Base-by-base conservation (phyloP, 2,888 invertebrate genomes). In the Criorhina ranunculi region DNA sequence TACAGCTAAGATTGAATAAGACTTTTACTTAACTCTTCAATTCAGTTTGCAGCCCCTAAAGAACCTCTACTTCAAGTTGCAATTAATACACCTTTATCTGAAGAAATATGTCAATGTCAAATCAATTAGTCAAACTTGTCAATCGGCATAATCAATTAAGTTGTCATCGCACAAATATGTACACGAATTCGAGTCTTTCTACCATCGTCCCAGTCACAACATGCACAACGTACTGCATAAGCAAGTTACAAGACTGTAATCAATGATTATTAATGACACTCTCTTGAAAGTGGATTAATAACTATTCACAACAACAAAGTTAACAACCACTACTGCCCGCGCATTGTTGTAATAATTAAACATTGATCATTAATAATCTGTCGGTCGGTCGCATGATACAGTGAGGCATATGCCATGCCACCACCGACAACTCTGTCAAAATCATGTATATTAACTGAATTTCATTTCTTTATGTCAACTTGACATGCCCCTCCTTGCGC, bases 401-500 rank as follows among this genome's bases (percentile, higher is more conserved):
- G 37, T 51, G 40, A 53, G 60, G n/a, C n/a, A n/a, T n/a, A n/a
- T n/a, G n/a, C 12, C 33, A 35, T 49, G 53, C 42, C 44, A 64
- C 75, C 40, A 53, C 55, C 46, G 46, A 64, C 75, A 64, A 55
- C 55, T 55, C 53, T 64, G 75, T 55, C 64, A 75, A 62, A 75
- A 62, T 64, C 62, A 53, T 75, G 64, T 40, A 42, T 42, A 75
- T 55, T 75, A 49, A 66, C 57, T 69, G 69, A 59, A 51, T 51
- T 60, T 69, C 53, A 77, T 77, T 77, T 77, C 66, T 57, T 66
- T 55, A 66, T 53, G 53, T 75, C 66, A 64, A 64, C 31, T 75
- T 57, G 66, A 57, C 66, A 66, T 46, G 75, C 19, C 42, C 44
- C 19, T 57, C 46, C 46, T 57, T 49, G 46, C 46, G 29, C 55